phyloP scores from a whole-genome alignment of 2,888 invertebrate genomes.

The Darwinula stevensoni region DNA sequence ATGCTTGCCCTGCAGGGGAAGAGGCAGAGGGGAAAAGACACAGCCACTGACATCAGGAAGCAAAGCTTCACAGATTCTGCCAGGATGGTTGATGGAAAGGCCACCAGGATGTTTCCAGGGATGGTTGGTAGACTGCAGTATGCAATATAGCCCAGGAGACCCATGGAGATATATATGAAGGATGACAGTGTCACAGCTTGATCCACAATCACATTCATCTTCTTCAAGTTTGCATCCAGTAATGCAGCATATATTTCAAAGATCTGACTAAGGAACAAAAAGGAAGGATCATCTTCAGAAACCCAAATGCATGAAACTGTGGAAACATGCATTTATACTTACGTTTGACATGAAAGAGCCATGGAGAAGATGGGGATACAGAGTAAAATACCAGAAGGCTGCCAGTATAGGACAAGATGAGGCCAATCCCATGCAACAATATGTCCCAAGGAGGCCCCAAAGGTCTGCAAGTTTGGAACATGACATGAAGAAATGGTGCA shows the following conservation, averaged over 20 bases:
- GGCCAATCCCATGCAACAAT: conserved; percentile 40
- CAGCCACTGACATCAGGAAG: conserved; percentile 74
- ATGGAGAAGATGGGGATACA: conserved; percentile 87
- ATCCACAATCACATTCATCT: conserved; percentile 59
- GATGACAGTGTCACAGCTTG: conserved; percentile 76
- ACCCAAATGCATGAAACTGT: too few species aligned
- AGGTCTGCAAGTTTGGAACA: too few species aligned
- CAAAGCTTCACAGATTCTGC: conserved; percentile 77
- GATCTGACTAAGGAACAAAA: conserved; percentile 43
- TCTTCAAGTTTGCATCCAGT: conserved; percentile 55
- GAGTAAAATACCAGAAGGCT: conserved; percentile 53
- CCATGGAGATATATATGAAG: conserved; percentile 51
- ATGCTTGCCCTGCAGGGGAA: conserved; percentile 84
- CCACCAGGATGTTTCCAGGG: conserved; percentile 63
- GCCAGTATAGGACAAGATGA: conserved; percentile 33
- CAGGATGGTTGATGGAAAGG: conserved; percentile 38
- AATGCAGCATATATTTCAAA: conserved; percentile 78
- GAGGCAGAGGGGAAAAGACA: conserved; percentile 85
- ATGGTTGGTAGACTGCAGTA: conserved; percentile 29
- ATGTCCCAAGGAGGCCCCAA: conserved; percentile 42
- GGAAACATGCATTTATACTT: too few species aligned
- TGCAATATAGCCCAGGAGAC: conserved; percentile 74
- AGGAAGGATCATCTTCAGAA: too few species aligned
- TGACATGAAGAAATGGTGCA: too few species aligned
- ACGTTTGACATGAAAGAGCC: conserved; percentile 91